Evolutionary conservation across 1,140 invertebrate species (phyloP).

Genomic region (Charaxes varanes): DNA sequence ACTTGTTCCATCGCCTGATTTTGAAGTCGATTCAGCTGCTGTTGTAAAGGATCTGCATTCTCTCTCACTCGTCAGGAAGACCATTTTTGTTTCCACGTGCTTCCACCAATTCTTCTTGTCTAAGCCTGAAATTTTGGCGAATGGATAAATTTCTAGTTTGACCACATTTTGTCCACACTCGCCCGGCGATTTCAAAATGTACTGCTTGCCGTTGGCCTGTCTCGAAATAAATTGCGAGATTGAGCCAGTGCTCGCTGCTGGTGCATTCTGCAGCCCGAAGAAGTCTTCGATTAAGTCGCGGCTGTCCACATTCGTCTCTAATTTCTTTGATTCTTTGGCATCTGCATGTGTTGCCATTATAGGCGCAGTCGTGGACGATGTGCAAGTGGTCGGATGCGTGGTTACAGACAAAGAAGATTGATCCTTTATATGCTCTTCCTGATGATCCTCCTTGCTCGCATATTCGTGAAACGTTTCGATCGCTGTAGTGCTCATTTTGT

Average conservation of each 20-base stretch:
- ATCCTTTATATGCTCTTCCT: conserved; percentile 10
- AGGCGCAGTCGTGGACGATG: conserved; percentile 18
- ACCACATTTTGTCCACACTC: conserved; percentile 14
- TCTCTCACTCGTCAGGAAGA: conserved; percentile 15
- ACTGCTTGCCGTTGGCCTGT: conserved; percentile 14
- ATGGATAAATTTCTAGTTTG: conserved; percentile 17
- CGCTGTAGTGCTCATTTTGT: conserved; percentile 11
- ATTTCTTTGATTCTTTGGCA: conserved; percentile 9
- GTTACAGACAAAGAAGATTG: conserved; percentile 14
- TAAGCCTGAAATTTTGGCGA: conserved; percentile 14
- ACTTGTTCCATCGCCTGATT: conserved; percentile 2
- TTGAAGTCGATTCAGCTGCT: conserved; percentile 7
- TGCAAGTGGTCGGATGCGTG: conserved; percentile 14
- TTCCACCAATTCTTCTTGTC: conserved; percentile 20
- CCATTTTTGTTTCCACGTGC: conserved; percentile 13
- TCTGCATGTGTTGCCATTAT: conserved; percentile 14
- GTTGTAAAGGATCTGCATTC: conserved; percentile 14
- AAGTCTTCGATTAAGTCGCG: neutral
- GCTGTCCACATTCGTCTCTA: conserved; percentile 7
- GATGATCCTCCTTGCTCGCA: conserved; percentile 15
- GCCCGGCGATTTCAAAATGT: conserved; percentile 17
- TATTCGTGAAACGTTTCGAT: conserved; percentile 16
- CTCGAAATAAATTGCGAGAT: conserved; percentile 20
- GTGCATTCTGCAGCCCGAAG: neutral
- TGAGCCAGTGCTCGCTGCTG: conserved; percentile 7